Evolutionary conservation across 2,888 invertebrate genomes (phyloP).

Genomic region (Invenusta paracnida): DNA sequence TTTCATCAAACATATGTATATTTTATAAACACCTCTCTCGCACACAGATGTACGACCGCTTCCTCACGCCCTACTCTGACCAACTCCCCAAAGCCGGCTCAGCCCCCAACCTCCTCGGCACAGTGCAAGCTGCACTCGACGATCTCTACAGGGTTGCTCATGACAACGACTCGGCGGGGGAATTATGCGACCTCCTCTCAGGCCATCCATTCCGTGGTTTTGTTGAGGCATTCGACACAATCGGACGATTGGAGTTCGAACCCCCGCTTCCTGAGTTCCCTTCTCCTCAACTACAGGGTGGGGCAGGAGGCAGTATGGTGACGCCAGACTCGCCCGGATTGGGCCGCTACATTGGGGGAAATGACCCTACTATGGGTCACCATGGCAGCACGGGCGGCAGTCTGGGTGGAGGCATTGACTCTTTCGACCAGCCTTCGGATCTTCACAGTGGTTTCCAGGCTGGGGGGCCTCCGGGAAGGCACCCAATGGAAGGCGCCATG

Average conservation of each 20-base stretch:
- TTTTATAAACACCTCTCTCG: no score
- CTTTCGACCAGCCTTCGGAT: background rate
- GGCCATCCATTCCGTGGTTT: constrained; percentile 28
- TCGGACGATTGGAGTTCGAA: constrained; percentile 11
- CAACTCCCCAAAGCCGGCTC: background rate
- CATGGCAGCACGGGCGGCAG: background rate
- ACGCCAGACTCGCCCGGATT: background rate
- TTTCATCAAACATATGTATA: no score
- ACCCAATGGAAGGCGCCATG: constrained; percentile 20
- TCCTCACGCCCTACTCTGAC: background rate
- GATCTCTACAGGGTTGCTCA: constrained; percentile 30
- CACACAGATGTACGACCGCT: background rate
- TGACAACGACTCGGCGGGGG: constrained; percentile 22
- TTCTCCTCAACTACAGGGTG: background rate
- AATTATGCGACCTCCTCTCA: constrained; percentile 30
- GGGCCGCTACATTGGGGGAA: background rate
- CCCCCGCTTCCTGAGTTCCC: constrained; percentile 7
- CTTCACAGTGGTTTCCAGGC: background rate
- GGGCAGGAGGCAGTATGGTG: background rate
- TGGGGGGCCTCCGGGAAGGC: background rate
- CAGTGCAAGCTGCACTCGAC: constrained; percentile 14
- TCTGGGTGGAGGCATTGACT: background rate
- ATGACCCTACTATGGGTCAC: background rate
- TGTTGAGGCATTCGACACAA: constrained; percentile 24
- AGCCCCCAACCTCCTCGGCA: constrained; percentile 2